Evolutionary conservation across 1,140 invertebrate species (phyloP).

Genomic region (Sitophilus oryzae): DNA sequence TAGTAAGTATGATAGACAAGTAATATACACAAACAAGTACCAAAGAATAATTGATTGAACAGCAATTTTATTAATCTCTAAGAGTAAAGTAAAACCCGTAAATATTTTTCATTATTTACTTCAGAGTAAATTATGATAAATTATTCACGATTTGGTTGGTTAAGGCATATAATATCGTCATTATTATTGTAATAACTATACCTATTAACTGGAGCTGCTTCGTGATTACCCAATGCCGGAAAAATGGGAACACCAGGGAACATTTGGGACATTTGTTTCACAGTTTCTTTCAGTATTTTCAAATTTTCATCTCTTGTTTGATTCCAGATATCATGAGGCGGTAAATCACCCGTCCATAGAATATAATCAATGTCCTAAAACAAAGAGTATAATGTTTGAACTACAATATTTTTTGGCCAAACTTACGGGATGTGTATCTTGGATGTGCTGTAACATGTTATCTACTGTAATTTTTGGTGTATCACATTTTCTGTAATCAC

Average conservation of each 20-base stretch:
- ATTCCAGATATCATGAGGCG: constrained; percentile 96
- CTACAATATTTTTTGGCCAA: not conserved
- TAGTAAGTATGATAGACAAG: not conserved
- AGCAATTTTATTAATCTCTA: constrained; percentile 5
- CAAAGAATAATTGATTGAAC: not conserved
- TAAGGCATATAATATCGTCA: too few relatives aligned
- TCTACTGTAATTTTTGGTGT: constrained; percentile 87
- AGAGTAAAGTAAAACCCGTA: too few relatives aligned
- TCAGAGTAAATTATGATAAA: too few relatives aligned
- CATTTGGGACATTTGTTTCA: constrained; percentile 74
- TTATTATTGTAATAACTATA: too few relatives aligned
- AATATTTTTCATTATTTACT: too few relatives aligned
- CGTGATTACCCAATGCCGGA: constrained; percentile 92
- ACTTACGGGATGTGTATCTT: constrained; percentile 71
- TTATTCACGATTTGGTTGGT: too few relatives aligned
- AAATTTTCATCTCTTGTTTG: constrained; percentile 87
- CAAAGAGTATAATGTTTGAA: too few relatives aligned
- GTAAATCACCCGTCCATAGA: constrained; percentile 96
- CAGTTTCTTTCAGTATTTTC: constrained; percentile 77
- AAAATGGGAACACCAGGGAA: constrained; percentile 90
- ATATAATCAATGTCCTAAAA: constrained; percentile 91
- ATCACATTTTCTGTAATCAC: constrained; percentile 88
- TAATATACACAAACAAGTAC: not conserved
- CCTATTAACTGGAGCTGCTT: constrained; percentile 93
- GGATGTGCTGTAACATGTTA: constrained; percentile 84